A percentile compares a stretch with the other conserved stretches of the same genome.
Conservation (phyloP, 1,140 invertebrate genomes). For the Lasaia peninsularis region DNA sequence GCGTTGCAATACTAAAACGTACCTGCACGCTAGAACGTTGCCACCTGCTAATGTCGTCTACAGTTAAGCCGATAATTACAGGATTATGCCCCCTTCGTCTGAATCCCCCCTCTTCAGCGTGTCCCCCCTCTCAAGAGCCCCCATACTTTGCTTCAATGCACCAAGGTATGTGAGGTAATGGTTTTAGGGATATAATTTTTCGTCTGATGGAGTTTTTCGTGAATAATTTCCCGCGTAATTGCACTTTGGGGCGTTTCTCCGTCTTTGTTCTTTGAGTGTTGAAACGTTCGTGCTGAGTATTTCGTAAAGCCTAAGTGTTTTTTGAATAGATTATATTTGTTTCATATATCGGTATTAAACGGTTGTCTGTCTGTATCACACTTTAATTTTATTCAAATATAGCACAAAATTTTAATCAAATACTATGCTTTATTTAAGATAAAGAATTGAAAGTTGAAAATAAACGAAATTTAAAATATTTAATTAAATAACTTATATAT, state of each 20-base stretch:
- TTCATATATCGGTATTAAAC: neutral
- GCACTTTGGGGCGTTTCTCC: slow-evolving; percentile 42
- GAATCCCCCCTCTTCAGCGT: slow-evolving; percentile 34
- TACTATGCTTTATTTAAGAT: no score
- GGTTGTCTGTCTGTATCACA: no score
- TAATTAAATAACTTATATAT: no score
- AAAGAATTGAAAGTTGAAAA: no score
- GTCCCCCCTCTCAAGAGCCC: slow-evolving; percentile 33
- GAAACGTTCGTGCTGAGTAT: slow-evolving; percentile 32
- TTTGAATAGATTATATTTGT: neutral
- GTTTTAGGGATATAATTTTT: slow-evolving; percentile 68
- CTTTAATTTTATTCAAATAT: no score
- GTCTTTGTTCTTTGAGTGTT: slow-evolving; percentile 32
- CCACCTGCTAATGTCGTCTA: slow-evolving; percentile 67
- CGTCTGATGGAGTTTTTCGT: slow-evolving; percentile 62
- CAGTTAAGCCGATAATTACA: slow-evolving; percentile 70
- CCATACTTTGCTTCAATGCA: slow-evolving; percentile 59
- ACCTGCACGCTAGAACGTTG: slow-evolving; percentile 38
- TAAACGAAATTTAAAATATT: no score
- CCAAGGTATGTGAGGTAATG: slow-evolving; percentile 64
- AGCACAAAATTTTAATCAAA: no score
- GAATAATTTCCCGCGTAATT: slow-evolving; percentile 61
- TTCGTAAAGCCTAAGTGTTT: slow-evolving; percentile 19
- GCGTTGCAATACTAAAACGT: slow-evolving; percentile 26
- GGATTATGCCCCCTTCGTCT: slow-evolving; percentile 60